Evolutionary conservation across 2,888 invertebrate genomes (phyloP).

Genomic region (Chamaedrilus cognettii): DNA sequence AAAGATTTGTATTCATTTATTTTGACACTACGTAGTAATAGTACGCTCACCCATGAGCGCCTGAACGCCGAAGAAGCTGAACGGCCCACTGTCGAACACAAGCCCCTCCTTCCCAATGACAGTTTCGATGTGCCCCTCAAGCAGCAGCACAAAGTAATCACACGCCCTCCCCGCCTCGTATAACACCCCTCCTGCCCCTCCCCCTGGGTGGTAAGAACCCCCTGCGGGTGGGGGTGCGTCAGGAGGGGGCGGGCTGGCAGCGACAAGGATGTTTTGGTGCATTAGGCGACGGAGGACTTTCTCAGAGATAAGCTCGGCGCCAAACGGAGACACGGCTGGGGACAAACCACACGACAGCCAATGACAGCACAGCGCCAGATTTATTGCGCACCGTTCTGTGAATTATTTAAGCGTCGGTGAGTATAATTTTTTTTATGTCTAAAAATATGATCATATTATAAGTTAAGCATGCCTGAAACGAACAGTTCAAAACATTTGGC

Average conservation of each 20-base stretch:
- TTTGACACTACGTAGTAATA: too few relatives aligned
- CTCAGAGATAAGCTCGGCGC: constrained; percentile 2
- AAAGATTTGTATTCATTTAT: too few relatives aligned
- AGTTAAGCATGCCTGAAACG: too few relatives aligned
- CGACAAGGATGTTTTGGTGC: neutral
- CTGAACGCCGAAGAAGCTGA: neutral
- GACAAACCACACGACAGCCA: neutral
- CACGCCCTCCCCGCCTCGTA: neutral
- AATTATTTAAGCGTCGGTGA: too few relatives aligned
- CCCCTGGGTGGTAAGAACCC: neutral
- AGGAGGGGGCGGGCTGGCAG: too few relatives aligned
- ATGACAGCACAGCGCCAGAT: too few relatives aligned
- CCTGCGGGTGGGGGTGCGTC: too few relatives aligned
- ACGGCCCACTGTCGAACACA: neutral
- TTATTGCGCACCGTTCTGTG: too few relatives aligned
- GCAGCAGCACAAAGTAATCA: neutral
- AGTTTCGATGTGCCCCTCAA: neutral
- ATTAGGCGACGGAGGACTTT: constrained; percentile 14
- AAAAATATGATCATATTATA: too few relatives aligned
- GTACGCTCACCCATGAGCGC: neutral
- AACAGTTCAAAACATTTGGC: too few relatives aligned
- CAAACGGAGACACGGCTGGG: constrained; percentile 3
- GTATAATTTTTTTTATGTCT: too few relatives aligned
- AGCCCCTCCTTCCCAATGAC: neutral
- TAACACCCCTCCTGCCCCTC: neutral